These are phyloP conservation scores for Timema cristinae DNA, from an alignment of 2,888 invertebrate species.

Conservation along the genomic window DNA sequence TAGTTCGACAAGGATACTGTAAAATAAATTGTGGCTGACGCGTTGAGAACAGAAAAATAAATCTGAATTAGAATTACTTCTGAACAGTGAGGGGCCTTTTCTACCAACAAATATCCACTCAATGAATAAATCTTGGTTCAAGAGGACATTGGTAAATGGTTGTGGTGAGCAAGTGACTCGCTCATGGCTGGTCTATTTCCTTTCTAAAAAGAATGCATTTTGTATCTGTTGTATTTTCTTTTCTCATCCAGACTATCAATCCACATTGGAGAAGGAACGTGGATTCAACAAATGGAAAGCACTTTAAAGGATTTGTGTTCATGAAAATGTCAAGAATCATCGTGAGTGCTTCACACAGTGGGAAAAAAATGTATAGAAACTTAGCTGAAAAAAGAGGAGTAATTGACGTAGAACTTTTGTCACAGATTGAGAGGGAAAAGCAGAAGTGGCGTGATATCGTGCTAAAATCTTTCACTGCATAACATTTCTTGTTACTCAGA, in stretches of 20 bases:
- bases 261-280: background rate
- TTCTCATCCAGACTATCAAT: slow-evolving; percentile 1
- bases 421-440: slow-evolving; percentile 14
- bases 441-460: slow-evolving; percentile 14
- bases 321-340: background rate
- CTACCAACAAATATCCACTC: slow-evolving; percentile 8
- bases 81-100: background rate
- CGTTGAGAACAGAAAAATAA: slow-evolving; percentile 6
- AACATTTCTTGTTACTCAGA: background rate
- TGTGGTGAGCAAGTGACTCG: slow-evolving; percentile 9
- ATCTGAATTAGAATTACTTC: background rate
- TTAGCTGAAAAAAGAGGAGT: background rate
- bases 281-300: slow-evolving; percentile 2
- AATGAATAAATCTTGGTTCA: slow-evolving; percentile 7
- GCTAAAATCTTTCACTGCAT: background rate
- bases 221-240: slow-evolving; percentile 12
- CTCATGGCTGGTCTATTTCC: background rate
- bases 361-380: slow-evolving; percentile 1
- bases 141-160: background rate
- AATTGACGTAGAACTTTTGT: background rate
- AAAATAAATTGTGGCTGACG: background rate
- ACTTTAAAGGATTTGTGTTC: background rate
- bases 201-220: background rate
- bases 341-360: slow-evolving; percentile 8
- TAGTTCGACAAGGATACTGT: background rate